Percentiles rank a stretch among this genome's conserved stretches.
Evolutionary conservation across 2,113 vertebrate genomes (phyloP).

Genomic region (Tupaia tana): DNA sequence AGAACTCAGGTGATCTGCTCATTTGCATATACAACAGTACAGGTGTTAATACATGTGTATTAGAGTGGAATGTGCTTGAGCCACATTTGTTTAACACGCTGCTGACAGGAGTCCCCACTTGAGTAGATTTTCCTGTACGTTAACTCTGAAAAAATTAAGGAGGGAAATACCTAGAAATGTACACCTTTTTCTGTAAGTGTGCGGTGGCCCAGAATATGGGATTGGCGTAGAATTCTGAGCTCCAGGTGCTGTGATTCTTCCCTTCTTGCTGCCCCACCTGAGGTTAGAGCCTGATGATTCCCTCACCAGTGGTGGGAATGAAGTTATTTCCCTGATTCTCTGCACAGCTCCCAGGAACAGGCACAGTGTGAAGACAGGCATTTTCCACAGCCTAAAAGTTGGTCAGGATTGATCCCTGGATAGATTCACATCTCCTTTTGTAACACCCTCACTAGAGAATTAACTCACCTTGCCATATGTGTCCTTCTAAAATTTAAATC

Average conservation of each 20-base stretch:
- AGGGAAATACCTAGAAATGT: neutral
- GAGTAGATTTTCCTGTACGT: neutral
- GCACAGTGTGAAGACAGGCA: neutral
- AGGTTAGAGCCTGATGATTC: neutral
- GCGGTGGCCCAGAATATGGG: neutral
- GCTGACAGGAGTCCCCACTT: neutral
- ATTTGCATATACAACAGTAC: neutral
- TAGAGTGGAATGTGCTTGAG: neutral
- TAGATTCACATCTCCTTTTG: neutral
- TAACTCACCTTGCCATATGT: neutral
- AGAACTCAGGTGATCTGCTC: fast-evolving
- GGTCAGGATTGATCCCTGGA: neutral
- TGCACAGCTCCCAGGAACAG: neutral
- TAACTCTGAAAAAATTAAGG: neutral
- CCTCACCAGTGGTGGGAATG: neutral
- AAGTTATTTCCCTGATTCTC: neutral
- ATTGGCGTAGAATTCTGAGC: neutral
- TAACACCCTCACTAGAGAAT: neutral
- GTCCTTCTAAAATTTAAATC: neutral
- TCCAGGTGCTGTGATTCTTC: neutral
- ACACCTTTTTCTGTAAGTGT: neutral
- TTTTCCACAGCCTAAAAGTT: too few species aligned
- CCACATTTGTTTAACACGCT: neutral
- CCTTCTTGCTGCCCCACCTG: neutral
- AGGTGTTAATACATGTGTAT: neutral